Evolutionary conservation across 2,888 invertebrate species (phyloP), one percentile per base, ranked within the genome.

Genomic region (Caenorhabditis virilis): DNA sequence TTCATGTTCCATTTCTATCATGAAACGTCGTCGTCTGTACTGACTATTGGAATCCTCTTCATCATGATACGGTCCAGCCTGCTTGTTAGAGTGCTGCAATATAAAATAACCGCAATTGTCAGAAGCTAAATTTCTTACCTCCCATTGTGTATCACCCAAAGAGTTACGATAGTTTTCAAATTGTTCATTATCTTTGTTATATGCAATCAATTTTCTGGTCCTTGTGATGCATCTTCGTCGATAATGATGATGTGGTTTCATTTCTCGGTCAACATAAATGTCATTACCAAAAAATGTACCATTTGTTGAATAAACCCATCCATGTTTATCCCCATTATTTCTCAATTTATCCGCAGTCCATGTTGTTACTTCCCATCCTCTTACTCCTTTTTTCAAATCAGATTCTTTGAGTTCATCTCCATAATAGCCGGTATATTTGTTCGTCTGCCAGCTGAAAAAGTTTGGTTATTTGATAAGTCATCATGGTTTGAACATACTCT

Each of bases 281-380:
- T 55, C 54, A 1, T 64, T 52, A 16, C 68, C 72, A 64, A 71
- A 69, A 50, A 80, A 80, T 13, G 65, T 51, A 0, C 62, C 61
- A 13, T 55, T 57, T 18, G 64, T 48, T 7, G 78, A 71, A 41
- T 80, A 80, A 13, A 57, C 30, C 78, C 78, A 80, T 43, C 80
- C 79, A 15, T 78, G 69, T 18, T 69, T 66, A 33, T 78, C 79
- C 18, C 79, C 78, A 20, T 68, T 58, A 36, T 69, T 74, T n/a
- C 65, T 52, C 33, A 74, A 68, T 22, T 69, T 59, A 36, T 80
- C 80, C 6, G 65, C 50, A n/a, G 41, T 25, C 78, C 78, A 80
- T n/a, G 11, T 20, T 16, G 25, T 6, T 23, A 42, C 23, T 7
- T 42, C 42, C 42, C 42, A 42, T 38, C 62, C 70, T 15, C 51